Evolutionary conservation across 2,797 vertebrate genomes (phyloP).

Genomic region (Chelonia mydas): DNA sequence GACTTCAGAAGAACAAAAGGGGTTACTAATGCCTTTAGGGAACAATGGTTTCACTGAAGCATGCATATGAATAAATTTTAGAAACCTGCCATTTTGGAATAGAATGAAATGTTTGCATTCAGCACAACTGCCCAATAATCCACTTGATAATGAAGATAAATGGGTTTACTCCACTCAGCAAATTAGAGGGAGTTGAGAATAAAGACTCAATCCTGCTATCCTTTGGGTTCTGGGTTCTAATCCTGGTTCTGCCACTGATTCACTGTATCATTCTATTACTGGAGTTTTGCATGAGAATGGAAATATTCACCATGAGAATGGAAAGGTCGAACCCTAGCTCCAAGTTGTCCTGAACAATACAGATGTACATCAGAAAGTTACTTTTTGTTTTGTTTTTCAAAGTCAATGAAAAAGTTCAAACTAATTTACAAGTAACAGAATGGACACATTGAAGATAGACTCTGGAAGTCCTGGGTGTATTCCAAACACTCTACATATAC

Average conservation of each 20-base stretch:
- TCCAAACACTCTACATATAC: constrained; percentile 42
- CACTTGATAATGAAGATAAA: background rate
- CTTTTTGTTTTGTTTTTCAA: constrained; percentile 1
- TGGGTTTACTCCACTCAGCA: constrained; percentile 15
- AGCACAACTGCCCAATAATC: background rate
- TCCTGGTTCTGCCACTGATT: constrained; percentile 20
- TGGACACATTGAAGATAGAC: background rate
- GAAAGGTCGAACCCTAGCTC: too few species aligned
- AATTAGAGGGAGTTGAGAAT: constrained; percentile 46
- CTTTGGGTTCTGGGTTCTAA: constrained; percentile 39
- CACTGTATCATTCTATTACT: background rate
- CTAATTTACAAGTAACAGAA: constrained; percentile 25
- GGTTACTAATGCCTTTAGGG: background rate
- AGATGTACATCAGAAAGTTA: constrained; percentile 57
- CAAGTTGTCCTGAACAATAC: background rate
- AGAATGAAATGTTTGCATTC: background rate
- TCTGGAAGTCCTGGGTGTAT: background rate
- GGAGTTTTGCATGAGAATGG: background rate
- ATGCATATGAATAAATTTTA: background rate
- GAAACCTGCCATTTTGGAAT: background rate
- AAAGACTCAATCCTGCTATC: constrained; percentile 3
- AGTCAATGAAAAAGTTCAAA: constrained; percentile 44
- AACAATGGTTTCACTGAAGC: constrained; percentile 47
- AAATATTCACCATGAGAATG: too few species aligned
- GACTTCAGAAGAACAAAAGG: background rate